These are phyloP conservation scores for Dromiciops gliroides DNA, from an alignment of 2,113 vertebrate species.

Conservation along the genomic window DNA sequence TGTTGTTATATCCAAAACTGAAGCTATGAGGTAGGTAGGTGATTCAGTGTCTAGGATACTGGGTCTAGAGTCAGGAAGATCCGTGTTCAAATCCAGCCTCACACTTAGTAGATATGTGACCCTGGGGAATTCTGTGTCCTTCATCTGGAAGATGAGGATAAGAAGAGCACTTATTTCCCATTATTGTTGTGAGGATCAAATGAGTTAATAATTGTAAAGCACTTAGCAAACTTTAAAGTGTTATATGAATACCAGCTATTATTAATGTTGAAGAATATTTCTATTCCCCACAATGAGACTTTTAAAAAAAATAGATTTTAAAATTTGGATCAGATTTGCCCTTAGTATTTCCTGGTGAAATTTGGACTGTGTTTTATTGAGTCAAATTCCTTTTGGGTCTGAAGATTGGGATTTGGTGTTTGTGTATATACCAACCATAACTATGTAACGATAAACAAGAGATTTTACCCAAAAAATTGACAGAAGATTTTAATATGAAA, in stretches of 20 bases:
- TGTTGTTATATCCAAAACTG: neutral
- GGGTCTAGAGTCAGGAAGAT: neutral
- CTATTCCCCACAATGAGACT: neutral
- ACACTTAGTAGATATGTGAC: neutral
- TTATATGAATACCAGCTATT: neutral
- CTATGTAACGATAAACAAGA: constrained; percentile 41
- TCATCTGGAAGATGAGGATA: neutral
- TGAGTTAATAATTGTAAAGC: neutral
- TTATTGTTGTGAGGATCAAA: neutral
- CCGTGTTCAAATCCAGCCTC: neutral
- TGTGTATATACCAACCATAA: constrained; percentile 33
- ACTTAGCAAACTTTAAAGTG: neutral
- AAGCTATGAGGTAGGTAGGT: neutral
- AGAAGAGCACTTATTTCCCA: neutral
- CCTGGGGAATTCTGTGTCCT: neutral
- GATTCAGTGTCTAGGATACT: neutral
- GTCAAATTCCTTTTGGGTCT: constrained; percentile 7
- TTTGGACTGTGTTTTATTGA: constrained; percentile 10
- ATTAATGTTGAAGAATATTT: neutral
- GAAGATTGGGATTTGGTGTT: constrained; percentile 20
- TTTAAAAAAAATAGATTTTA: too few relatives aligned
- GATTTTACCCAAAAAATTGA: constrained; percentile 41
- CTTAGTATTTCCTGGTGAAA: constrained; percentile 23
- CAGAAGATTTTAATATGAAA: constrained; percentile 29
- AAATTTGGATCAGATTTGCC: too few relatives aligned